phyloP scores from a whole-genome alignment of 1,140 invertebrate genomes.

The Drosophila bocki region DNA sequence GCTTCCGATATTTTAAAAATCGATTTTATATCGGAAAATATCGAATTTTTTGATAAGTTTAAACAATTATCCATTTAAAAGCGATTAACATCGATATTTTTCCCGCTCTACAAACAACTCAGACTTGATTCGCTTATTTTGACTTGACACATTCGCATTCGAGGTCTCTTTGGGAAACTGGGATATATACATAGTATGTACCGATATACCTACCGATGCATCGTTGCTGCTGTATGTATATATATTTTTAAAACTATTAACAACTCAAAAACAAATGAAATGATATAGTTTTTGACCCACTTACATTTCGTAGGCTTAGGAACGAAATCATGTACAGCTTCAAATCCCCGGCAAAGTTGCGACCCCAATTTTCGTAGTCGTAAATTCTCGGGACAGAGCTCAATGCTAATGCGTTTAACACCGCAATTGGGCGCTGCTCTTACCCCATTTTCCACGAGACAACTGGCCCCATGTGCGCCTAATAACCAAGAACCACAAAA shows the following conservation, averaged over 20 bases:
- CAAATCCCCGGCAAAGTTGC: slow-evolving; percentile 21
- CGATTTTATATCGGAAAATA: no score
- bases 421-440: slow-evolving; percentile 58
- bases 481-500: slow-evolving; percentile 55
- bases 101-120: background rate
- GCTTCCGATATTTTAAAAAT: no score
- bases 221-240: slow-evolving; percentile 54
- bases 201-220: slow-evolving; percentile 69
- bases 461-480: slow-evolving; percentile 34
- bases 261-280: slow-evolving; percentile 2
- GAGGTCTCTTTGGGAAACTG: background rate
- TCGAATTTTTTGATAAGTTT: background rate
- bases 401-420: slow-evolving; percentile 68
- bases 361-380: slow-evolving; percentile 31
- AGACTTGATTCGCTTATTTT: slow-evolving; percentile 36
- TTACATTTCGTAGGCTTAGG: slow-evolving; percentile 14
- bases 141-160: slow-evolving; percentile 56
- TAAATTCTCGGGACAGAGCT: slow-evolving; percentile 31
- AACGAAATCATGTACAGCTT: slow-evolving; percentile 9
- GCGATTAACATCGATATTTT: background rate
- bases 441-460: slow-evolving; percentile 13
- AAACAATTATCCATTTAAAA: background rate
- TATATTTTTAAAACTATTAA: slow-evolving; percentile 4
- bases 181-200: background rate
- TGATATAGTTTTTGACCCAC: slow-evolving; percentile 15